A percentile compares a stretch with the other conserved stretches of the same genome.
Evolutionary conservation across 2,113 vertebrate genomes (phyloP).

Genomic region (Macrotis lagotis): DNA sequence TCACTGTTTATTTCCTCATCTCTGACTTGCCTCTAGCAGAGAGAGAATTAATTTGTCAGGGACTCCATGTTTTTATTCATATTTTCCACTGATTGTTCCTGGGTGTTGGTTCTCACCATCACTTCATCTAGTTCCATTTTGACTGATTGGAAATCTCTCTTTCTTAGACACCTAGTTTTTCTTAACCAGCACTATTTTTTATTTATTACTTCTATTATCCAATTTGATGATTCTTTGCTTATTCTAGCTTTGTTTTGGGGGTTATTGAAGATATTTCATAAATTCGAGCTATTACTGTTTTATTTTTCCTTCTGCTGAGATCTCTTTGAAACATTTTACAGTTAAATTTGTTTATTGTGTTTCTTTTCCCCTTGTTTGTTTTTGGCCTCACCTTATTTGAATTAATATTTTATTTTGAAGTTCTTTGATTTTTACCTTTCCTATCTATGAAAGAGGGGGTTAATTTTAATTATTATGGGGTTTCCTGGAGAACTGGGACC

Average conservation of each 20-base stretch:
- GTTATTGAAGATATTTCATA: not conserved
- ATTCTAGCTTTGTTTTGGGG: not conserved
- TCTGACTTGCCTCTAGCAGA: not conserved
- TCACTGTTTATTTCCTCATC: not conserved
- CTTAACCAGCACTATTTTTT: not conserved
- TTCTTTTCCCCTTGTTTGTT: not conserved
- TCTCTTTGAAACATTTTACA: not conserved
- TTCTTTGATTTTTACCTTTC: not conserved
- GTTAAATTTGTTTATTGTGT: not conserved
- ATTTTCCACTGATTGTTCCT: not conserved
- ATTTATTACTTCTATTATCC: not conserved
- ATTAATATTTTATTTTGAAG: not conserved
- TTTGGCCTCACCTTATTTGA: not conserved
- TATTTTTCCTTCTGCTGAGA: not conserved
- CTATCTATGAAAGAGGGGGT: not conserved
- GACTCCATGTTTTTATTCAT: not conserved
- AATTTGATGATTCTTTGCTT: not conserved
- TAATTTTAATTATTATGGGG: not conserved
- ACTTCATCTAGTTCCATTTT: not conserved
- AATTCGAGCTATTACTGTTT: not conserved
- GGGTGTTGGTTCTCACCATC: not conserved
- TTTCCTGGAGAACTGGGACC: no score
- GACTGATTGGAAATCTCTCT: not conserved
- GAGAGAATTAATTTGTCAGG: constrained; percentile 35
- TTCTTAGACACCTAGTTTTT: not conserved